Base-by-base conservation (phyloP, 2,797 vertebrate genomes). In the Acropternis orthonyx region DNA sequence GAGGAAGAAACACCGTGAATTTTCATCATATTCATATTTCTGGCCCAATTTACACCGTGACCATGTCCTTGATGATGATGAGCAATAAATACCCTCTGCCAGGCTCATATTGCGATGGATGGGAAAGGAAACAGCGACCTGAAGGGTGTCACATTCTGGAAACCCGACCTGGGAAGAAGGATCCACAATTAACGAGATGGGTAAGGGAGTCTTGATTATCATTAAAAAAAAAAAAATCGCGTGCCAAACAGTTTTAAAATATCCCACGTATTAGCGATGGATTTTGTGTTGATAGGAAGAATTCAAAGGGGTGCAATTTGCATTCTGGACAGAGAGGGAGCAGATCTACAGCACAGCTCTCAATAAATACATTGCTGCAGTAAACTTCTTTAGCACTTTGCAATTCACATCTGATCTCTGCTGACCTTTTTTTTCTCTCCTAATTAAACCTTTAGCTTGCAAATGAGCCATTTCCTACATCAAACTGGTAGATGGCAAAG, bases 391-490 rank as follows among this genome's bases (percentile, higher is more conserved):
- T 63, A 95, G 93, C 93, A 82, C 96, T 98, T 97, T 97, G 96
- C 95, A 97, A 96, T 97, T 98, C 97, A 96, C 96, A 96, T 92
- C 94, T 96, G 97, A 97, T 96, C 96, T 91, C 63, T 44, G 67
- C 90, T 97, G 95, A 97, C 95, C 97, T 96, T 95, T 95, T 97
- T 97, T 92, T 85, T 63, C 91, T 63, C 73, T 97, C 92, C 91
- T 97, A 97, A 98, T 98, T 98, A 98, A 98, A 97, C 95, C 96
- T 97, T 96, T 95, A 97, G 94, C 93, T 98, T 97, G 96, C 97
- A 97, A 97, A 97, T 97, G 97, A 98, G 93, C 97, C 91, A 96
- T 96, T 97, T 97, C 96, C 96, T 96, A 87, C 94, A 88, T 97
- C 97, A 94, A 94, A 97, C 96, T 37, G 80, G 87, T 86, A 28